phyloP scores from a whole-genome alignment of 2,888 invertebrate species.

The Tromatobia lineatoria region DNA sequence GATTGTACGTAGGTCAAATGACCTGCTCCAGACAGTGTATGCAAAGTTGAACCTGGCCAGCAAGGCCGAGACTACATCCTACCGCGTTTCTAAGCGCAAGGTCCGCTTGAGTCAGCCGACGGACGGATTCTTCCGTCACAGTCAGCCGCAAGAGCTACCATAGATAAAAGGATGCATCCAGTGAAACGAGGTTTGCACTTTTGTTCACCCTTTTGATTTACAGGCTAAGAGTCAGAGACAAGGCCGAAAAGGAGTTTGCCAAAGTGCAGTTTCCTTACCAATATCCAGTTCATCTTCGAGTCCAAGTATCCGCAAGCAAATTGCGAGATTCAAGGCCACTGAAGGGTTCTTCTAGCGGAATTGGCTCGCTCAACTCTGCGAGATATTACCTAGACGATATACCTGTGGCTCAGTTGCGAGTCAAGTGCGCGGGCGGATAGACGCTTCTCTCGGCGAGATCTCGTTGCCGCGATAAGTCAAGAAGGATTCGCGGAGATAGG shows the following conservation, averaged over 20 bases:
- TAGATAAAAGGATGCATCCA: slow-evolving; percentile 63
- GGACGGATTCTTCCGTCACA: slow-evolving; percentile 66
- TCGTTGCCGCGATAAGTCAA: slow-evolving; percentile 15
- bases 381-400: slow-evolving; percentile 60
- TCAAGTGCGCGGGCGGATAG: slow-evolving; percentile 77
- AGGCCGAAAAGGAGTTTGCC: not conserved
- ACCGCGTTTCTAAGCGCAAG: slow-evolving; percentile 20
- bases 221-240: slow-evolving; percentile 69
- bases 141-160: slow-evolving; percentile 62
- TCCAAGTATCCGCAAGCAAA: slow-evolving; percentile 74
- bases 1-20: slow-evolving; percentile 28
- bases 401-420: slow-evolving; percentile 81
- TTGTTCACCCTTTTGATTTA: slow-evolving; percentile 80
- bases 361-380: slow-evolving; percentile 39
- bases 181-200: slow-evolving; percentile 57
- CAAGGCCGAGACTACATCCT: not conserved
- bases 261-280: slow-evolving; percentile 32
- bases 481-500: slow-evolving; percentile 17
- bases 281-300: slow-evolving; percentile 34
- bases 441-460: slow-evolving; percentile 61
- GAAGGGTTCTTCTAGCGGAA: slow-evolving; percentile 56
- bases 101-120: slow-evolving; percentile 53
- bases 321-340: slow-evolving; percentile 81
- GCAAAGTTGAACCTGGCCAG: slow-evolving; percentile 2
- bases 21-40: slow-evolving; percentile 66